These are phyloP conservation scores for Nemotelus nigrinus DNA, from an alignment of 2,888 invertebrate species.

Conservation along the genomic window DNA sequence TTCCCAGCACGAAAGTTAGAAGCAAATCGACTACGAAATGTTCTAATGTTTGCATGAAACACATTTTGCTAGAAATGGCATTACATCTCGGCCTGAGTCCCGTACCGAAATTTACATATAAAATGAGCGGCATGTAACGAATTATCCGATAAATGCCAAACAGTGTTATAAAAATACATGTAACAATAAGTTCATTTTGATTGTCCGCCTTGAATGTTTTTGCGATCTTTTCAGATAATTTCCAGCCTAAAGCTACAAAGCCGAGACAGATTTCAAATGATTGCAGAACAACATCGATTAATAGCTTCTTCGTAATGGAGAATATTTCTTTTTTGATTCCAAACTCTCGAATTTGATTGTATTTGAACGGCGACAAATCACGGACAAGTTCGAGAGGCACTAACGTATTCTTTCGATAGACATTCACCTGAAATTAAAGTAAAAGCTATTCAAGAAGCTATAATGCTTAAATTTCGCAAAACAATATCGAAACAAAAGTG, in stretches of 20 bases:
- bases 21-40: neutral
- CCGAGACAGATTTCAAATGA: conserved; percentile 21
- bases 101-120: neutral
- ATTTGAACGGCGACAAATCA: neutral
- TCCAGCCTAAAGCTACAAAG: conserved; percentile 17
- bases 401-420: neutral
- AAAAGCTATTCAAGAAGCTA: conserved; percentile 15
- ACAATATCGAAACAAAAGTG: no score
- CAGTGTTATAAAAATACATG: conserved; percentile 1
- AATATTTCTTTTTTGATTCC: neutral
- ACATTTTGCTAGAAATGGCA: neutral
- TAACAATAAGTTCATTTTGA: conserved; percentile 6
- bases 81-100: neutral
- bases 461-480: neutral
- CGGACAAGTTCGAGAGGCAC: conserved; percentile 14
- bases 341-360: neutral
- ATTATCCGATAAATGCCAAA: neutral
- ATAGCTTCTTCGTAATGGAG: conserved; percentile 8
- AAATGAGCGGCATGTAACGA: neutral
- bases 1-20: neutral
- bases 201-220: neutral
- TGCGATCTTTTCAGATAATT: neutral
- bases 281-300: conserved; percentile 11
- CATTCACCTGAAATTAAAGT: conserved; percentile 19
- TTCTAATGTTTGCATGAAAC: neutral